Evolutionary conservation across 2,113 vertebrate species (phyloP).

Genomic region (Pomatostomus ruficeps): DNA sequence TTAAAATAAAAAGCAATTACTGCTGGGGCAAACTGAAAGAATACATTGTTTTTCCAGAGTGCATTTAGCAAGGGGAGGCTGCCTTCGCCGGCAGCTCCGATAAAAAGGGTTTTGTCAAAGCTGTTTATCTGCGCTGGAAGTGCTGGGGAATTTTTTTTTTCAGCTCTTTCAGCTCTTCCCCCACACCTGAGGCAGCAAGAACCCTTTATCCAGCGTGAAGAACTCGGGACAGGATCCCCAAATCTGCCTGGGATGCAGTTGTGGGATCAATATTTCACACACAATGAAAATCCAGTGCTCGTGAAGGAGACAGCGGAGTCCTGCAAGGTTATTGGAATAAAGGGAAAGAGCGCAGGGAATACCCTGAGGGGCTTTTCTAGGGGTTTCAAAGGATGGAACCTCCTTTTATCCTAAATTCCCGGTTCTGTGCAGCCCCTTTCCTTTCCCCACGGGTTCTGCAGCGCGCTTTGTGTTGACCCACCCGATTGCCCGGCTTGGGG

Average conservation of each 20-base stretch:
- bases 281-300: background rate
- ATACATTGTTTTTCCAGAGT: background rate
- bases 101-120: background rate
- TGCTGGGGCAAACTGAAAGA: background rate
- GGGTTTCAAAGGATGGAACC: no score
- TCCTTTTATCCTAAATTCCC: no score
- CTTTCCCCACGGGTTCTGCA: no score
- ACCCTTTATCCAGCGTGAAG: background rate
- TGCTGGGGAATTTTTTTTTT: background rate
- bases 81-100: background rate
- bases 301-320: no score
- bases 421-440: no score
- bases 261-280: background rate
- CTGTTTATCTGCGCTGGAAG: background rate
- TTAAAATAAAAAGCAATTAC: slow-evolving; percentile 35
- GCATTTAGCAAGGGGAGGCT: background rate
- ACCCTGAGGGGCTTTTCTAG: no score
- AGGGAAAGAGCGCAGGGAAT: no score
- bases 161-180: background rate
- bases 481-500: no score
- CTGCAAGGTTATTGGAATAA: no score
- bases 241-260: background rate
- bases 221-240: background rate
- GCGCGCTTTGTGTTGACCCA: no score
- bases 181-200: background rate